These are phyloP conservation scores for Theodoxus fluviatilis DNA, from an alignment of 2,888 invertebrate species.

Conservation along the genomic window DNA sequence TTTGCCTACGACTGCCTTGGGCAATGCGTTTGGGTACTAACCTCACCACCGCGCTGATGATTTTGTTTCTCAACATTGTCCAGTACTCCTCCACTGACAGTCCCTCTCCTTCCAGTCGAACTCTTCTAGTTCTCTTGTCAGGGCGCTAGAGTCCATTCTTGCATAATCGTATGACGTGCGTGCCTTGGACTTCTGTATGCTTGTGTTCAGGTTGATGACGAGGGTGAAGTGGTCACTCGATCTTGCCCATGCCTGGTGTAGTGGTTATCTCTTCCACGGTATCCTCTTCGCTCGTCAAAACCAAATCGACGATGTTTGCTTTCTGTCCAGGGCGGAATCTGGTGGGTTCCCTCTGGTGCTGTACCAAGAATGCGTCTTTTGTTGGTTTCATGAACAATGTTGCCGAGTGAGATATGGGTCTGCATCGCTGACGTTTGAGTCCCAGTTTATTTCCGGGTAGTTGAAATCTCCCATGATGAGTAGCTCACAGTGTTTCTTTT, in stretches of 20 bases:
- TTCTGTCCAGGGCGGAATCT: neutral
- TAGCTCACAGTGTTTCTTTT: neutral
- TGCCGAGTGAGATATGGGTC: neutral
- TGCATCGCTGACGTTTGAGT: neutral
- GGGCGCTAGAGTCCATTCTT: neutral
- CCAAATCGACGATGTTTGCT: constrained; percentile 8
- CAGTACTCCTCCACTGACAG: neutral
- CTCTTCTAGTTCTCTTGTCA: neutral
- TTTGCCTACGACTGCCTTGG: neutral
- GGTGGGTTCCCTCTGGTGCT: constrained; percentile 12
- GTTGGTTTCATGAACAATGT: constrained; percentile 14
- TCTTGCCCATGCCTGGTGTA: constrained; percentile 8
- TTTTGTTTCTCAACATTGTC: too few species aligned
- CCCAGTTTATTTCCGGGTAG: constrained; percentile 14
- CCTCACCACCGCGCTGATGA: too few species aligned
- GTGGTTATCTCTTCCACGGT: neutral
- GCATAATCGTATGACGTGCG: neutral
- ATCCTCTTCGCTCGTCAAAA: neutral
- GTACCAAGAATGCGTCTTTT: constrained; percentile 6
- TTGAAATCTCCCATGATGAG: constrained; percentile 10
- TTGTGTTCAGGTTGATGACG: constrained; percentile 15
- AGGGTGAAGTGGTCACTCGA: constrained; percentile 14
- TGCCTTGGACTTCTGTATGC: too few species aligned
- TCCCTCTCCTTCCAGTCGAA: constrained; percentile 11
- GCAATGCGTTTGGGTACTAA: neutral